A percentile compares a stretch with the other conserved stretches of the same genome.
Conservation (phyloP, 2,888 invertebrate genomes). For the Phengaris arion region DNA sequence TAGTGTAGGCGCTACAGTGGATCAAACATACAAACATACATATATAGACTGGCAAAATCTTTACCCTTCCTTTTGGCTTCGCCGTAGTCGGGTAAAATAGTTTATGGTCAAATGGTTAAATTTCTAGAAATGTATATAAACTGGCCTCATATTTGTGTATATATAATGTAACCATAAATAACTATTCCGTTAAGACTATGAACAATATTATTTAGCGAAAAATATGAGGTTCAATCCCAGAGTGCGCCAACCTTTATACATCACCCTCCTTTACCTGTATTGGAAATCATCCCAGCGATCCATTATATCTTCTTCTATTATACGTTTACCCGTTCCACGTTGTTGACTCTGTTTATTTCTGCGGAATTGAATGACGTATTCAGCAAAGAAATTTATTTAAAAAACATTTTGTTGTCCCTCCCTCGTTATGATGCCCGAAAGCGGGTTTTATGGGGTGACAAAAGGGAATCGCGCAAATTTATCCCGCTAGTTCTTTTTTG, state of each 20-base stretch:
- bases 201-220: background rate
- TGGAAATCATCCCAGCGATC: slow-evolving; percentile 43
- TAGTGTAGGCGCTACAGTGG: too few species aligned
- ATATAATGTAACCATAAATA: too few species aligned
- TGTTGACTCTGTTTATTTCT: slow-evolving; percentile 64
- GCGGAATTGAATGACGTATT: slow-evolving; percentile 61
- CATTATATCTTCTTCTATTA: slow-evolving; percentile 49
- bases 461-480: slow-evolving; percentile 46
- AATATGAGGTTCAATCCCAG: background rate
- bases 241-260: slow-evolving; percentile 13
- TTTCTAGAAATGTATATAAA: too few species aligned
- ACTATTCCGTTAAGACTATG: too few species aligned
- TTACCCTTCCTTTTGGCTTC: too few species aligned
- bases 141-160: too few species aligned
- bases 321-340: slow-evolving; percentile 69
- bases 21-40: too few species aligned
- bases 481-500: slow-evolving; percentile 37
- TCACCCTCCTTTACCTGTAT: slow-evolving; percentile 42
- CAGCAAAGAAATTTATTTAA: slow-evolving; percentile 54
- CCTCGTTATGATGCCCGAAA: slow-evolving; percentile 47
- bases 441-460: slow-evolving; percentile 49
- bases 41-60: too few species aligned
- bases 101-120: too few species aligned
- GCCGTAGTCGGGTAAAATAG: too few species aligned
- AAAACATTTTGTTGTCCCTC: slow-evolving; percentile 50